Percentiles rank a stretch among this genome's conserved stretches.
Conservation (phyloP, 2,797 vertebrate species). For the Otolemur crassicaudatus region DNA sequence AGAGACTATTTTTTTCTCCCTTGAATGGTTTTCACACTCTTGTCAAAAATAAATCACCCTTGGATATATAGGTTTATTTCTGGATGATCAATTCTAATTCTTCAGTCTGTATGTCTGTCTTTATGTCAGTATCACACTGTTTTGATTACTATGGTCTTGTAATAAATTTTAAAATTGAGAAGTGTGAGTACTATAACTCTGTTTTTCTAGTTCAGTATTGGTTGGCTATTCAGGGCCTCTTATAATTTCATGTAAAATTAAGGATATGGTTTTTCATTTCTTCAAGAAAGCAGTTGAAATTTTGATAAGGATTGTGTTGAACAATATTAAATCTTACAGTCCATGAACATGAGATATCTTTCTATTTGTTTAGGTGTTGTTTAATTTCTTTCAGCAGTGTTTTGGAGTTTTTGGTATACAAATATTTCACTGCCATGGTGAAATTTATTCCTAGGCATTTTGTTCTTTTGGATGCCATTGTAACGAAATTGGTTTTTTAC, state of each 20-base stretch:
- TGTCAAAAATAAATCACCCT: background rate
- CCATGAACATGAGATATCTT: background rate
- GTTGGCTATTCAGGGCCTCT: background rate
- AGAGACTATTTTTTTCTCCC: background rate
- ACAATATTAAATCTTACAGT: background rate
- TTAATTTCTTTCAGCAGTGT: background rate
- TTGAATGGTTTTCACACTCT: background rate
- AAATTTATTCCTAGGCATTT: background rate
- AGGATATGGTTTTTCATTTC: background rate
- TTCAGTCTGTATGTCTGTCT: background rate
- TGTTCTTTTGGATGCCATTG: background rate
- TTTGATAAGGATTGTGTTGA: background rate
- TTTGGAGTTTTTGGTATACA: background rate
- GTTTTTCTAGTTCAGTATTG: background rate
- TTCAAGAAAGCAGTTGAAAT: background rate
- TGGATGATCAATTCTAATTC: background rate
- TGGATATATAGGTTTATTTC: background rate
- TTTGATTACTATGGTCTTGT: conserved; percentile 3
- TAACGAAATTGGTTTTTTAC: background rate
- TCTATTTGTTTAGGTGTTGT: background rate
- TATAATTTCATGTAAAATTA: background rate
- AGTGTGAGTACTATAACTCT: background rate
- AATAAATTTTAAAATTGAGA: conserved; percentile 18
- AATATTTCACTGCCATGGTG: background rate
- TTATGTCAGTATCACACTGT: background rate